Evolutionary conservation across 2,888 invertebrate genomes (phyloP), one percentile per base, ranked within the genome.

Genomic region (Nebria salina): DNA sequence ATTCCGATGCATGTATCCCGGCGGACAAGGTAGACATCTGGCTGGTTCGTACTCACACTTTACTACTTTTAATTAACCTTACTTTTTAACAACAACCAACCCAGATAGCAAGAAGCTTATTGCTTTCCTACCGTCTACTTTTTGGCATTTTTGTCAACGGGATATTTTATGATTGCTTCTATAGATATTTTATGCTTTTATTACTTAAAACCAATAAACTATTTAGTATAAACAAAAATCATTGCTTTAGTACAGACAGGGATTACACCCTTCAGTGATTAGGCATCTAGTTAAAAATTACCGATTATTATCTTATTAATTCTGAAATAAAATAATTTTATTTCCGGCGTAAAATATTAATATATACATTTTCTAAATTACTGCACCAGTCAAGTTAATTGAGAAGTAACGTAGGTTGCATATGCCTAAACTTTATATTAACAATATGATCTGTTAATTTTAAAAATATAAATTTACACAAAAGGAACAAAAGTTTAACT

Each of bases 1-100:
- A 88, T 99, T 99, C 91, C 94, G 99, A 84, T 99, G 99, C 92
- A 98, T 99, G 95, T 99, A 99, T 90, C 99, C 99, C 11, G 98
- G 98, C 80, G 98, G 98, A 84, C 98, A 98, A 93, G 96, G 96
- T 87, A 93, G 96, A 87, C 95, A 96, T 88, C 93, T 94, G 89
- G 92, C 94, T 88, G 94, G 94, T 94, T 89, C 90, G 91, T 91
- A 91, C 81, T 81, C 81, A 81, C 75, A 81, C 90, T 89, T 87
- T 87, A 87, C 87, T 88, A 86, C 87, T 86, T 76, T 78, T 82
- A 82, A 77, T 76, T 82, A 76, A 82, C 74, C 82, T 74, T 73
- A 73, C 77, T 77, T 65, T 76, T 74, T 70, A 70, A 74, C 65
- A 34, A 66, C 65, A 72, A 76, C 34, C 64, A 76, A 65, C 34